Percentiles rank a stretch among this genome's conserved stretches.
Conservation (phyloP, 2,797 vertebrate genomes). For the Fistularia tabacaria region DNA sequence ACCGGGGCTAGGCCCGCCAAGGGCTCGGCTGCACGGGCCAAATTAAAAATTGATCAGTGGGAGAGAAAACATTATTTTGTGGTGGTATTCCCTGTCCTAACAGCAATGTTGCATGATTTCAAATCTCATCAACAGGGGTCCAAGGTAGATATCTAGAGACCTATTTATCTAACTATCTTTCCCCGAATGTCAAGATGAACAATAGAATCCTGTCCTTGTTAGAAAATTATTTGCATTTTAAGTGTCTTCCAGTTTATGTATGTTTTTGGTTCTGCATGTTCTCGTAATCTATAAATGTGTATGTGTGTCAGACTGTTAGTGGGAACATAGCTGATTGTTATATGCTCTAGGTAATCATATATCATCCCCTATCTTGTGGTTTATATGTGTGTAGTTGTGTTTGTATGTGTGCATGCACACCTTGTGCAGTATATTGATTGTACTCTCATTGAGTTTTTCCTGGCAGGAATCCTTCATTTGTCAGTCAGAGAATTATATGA, state of each 20-base stretch:
- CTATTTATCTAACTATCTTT: constrained; percentile 57
- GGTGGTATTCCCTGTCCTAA: constrained; percentile 72
- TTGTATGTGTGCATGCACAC: constrained; percentile 13
- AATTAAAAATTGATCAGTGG: constrained; percentile 85
- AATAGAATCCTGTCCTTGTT: constrained; percentile 52
- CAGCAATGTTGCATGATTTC: constrained; percentile 55
- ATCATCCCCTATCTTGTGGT: constrained; percentile 52
- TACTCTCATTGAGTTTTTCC: constrained; percentile 68
- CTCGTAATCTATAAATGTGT: background rate
- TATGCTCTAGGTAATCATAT: constrained; percentile 65
- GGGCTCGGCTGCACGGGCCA: constrained; percentile 69
- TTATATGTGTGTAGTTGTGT: constrained; percentile 5
- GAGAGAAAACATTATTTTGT: constrained; percentile 79
- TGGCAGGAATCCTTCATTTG: constrained; percentile 66
- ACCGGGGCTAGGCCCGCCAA: constrained; percentile 77
- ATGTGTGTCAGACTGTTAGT: constrained; percentile 43
- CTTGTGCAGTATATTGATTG: constrained; percentile 72
- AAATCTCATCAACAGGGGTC: constrained; percentile 65
- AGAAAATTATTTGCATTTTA: constrained; percentile 65
- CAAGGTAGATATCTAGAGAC: constrained; percentile 58
- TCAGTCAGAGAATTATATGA: constrained; percentile 64
- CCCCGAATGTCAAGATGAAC: constrained; percentile 41
- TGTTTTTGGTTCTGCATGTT: constrained; percentile 14
- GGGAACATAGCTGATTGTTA: constrained; percentile 60
- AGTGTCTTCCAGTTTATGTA: constrained; percentile 48